Conservation (phyloP, 2,888 invertebrate species). For the Anthophora plumipes region DNA sequence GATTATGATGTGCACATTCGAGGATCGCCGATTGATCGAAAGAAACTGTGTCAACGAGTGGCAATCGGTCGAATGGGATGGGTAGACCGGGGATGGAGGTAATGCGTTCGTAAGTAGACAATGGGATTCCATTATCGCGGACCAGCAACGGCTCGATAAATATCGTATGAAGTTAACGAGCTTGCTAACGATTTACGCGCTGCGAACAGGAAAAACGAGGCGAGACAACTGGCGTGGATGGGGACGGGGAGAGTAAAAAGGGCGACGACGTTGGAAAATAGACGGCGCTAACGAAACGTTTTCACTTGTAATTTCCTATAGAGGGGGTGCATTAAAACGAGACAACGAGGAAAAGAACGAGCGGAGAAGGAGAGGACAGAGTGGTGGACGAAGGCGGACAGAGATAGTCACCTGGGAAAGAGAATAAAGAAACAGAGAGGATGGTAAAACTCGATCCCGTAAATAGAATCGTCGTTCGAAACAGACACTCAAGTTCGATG, state of each 20-base stretch:
- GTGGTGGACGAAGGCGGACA: background rate
- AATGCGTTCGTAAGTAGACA: conserved; percentile 42
- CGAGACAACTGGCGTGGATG: background rate
- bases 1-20: background rate
- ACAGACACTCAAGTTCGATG: conserved; percentile 38
- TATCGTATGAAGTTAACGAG: conserved; percentile 58
- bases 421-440: background rate
- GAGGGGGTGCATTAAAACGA: conserved; percentile 45
- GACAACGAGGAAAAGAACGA: conserved; percentile 8
- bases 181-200: conserved; percentile 55
- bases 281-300: conserved; percentile 46
- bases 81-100: background rate
- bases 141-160: conserved; percentile 41
- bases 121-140: conserved; percentile 44
- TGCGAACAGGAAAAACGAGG: conserved; percentile 45
- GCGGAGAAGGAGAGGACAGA: background rate
- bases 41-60: conserved; percentile 29
- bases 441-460: conserved; percentile 7
- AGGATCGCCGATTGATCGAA: conserved; percentile 11
- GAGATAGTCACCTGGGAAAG: background rate
- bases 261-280: conserved; percentile 8
- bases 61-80: conserved; percentile 32
- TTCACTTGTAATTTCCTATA: conserved; percentile 55
- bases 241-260: no score
- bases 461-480: conserved; percentile 55